These are phyloP conservation scores for Ascaphus truei DNA, from an alignment of 2,113 vertebrate genomes.

Conservation along the genomic window DNA sequence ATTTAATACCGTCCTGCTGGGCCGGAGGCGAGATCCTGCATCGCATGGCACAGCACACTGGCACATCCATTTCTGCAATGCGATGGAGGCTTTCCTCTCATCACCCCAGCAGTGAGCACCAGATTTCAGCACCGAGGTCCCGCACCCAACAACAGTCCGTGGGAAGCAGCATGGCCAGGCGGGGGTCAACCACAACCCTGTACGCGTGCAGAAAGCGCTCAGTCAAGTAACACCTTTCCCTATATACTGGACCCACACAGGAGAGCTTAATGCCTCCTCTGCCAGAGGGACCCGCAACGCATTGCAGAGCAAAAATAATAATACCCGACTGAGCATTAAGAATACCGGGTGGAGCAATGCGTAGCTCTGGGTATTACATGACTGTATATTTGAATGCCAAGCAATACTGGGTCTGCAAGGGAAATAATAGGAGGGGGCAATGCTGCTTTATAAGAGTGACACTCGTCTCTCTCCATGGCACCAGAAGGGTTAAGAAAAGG, in stretches of 20 bases:
- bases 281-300: constrained; percentile 5
- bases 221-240: not conserved
- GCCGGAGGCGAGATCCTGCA: no score
- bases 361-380: not conserved
- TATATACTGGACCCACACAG: not conserved
- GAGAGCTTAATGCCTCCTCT: not conserved
- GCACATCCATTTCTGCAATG: not conserved
- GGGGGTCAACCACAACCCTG: not conserved
- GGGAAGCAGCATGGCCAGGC: no score
- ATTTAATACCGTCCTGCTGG: not conserved
- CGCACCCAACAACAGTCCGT: no score
- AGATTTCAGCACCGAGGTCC: not conserved
- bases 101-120: not conserved
- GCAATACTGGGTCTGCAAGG: not conserved
- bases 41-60: not conserved
- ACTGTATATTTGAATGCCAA: not conserved
- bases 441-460: not conserved
- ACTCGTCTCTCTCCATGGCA: not conserved
- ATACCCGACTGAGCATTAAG: not conserved
- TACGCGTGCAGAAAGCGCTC: not conserved
- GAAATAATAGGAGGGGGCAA: not conserved
- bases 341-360: not conserved
- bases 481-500: not conserved
- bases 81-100: not conserved
- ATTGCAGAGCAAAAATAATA: not conserved